A percentile compares a stretch with the other conserved stretches of the same genome.
phyloP scores from a whole-genome alignment of 2,113 vertebrate genomes.

The Periophthalmus modestus region DNA sequence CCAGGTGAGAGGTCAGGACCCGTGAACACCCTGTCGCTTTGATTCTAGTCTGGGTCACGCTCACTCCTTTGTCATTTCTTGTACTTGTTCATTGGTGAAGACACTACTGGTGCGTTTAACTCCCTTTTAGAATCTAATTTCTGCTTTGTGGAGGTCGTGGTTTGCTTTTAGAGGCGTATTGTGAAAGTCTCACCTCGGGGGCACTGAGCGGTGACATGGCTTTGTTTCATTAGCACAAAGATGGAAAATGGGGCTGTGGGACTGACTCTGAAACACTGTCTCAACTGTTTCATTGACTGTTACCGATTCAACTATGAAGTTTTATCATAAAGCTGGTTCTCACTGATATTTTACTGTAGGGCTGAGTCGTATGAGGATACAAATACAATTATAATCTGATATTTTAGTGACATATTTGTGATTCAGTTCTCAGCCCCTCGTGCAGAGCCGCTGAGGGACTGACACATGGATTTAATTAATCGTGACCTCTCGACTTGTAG shows the following conservation, averaged over 20 bases:
- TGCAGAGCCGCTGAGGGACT: no score
- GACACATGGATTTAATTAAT: no score
- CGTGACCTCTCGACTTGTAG: no score
- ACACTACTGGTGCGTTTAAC: not conserved
- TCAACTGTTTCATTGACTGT: no score
- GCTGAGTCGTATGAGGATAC: no score
- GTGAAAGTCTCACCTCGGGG: slow-evolving; percentile 34
- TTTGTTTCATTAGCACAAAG: slow-evolving; percentile 33
- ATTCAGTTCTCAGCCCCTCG: no score
- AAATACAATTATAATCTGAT: no score
- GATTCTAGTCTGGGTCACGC: not conserved
- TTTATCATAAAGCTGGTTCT: no score
- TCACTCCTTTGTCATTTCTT: not conserved
- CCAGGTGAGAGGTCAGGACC: slow-evolving; percentile 86
- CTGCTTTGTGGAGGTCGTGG: not conserved
- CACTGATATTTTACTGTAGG: no score
- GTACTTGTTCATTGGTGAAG: not conserved
- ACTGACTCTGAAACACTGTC: not conserved
- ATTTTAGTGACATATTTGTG: no score
- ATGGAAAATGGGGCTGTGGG: slow-evolving; percentile 13
- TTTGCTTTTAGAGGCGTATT: slow-evolving; percentile 44
- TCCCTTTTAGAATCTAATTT: not conserved
- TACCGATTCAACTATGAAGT: no score
- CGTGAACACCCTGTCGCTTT: slow-evolving; percentile 12
- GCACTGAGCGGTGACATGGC: not conserved